Evolutionary conservation across 1,140 invertebrate genomes (phyloP), one percentile per base, ranked within the genome.

Genomic region (Aplysia californica): DNA sequence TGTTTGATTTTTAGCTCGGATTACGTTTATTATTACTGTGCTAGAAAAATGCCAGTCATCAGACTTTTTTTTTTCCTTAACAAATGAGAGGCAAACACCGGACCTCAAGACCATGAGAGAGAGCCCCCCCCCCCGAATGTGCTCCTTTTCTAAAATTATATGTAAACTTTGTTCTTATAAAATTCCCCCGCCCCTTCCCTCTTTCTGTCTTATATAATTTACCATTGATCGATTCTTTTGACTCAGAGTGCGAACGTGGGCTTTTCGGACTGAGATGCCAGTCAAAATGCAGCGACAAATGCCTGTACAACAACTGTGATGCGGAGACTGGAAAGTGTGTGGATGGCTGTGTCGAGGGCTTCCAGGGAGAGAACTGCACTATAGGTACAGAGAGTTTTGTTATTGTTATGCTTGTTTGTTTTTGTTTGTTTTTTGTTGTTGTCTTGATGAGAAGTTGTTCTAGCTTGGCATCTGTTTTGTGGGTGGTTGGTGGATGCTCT

Each of bases 251-350:
- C 76, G 3, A 56, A 0, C 0, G 55, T 29, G 81, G 82, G 3
- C 76, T 59, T 38, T 83, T 79, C 80, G 84, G 84, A n/a, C 15
- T 41, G 15, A 36, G 66, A 3, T 85, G 84, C 69, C 23, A n/a
- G 2, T n/a, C n/a, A n/a, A 5, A 78, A 2, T 55, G 0, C 0
- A 84, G 84, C 77, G 76, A 76, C 26, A 61, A 80, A 29, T 85
- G 84, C 77, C 36, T 80, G 20, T 65, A 79, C 18, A 50, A 72
- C 35, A 33, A 58, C 0, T 85, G 84, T 76, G 68, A 85, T 39
- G 77, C 70, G 64, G 83, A 84, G 55, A 79, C 76, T 26, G 84
- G 84, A 21, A 21, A 61, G 20, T 85, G 84, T 79, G 44, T 38
- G 15, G 55, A 73, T 18, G 80, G 80, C 5, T 85, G 84, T 79